Percentiles rank a stretch among this genome's conserved stretches.
Evolutionary conservation across 1,140 invertebrate genomes (phyloP).

Genomic region (Brachionus plicatilis): DNA sequence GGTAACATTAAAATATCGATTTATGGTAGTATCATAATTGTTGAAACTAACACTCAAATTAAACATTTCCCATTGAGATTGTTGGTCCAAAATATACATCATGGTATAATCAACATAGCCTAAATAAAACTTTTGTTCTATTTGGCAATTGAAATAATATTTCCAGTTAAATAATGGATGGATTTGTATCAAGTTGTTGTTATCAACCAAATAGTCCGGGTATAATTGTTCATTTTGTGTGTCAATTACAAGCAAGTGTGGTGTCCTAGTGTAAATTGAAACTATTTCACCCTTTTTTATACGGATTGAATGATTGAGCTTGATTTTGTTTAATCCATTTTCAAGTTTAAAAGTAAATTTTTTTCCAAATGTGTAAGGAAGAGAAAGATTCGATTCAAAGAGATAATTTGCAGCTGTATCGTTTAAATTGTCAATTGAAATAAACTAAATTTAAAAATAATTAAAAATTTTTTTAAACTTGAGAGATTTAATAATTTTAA

Average conservation of each 20-base stretch:
- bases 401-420: neutral
- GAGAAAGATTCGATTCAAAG: neutral
- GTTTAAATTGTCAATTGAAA: neutral
- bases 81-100: neutral
- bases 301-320: neutral
- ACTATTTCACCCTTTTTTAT: neutral
- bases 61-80: neutral
- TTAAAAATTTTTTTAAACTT: too few relatives aligned
- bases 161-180: neutral
- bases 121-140: neutral
- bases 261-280: neutral
- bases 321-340: neutral
- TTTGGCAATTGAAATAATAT: neutral
- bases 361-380: neutral
- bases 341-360: neutral
- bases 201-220: neutral
- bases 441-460: neutral
- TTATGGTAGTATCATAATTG: neutral
- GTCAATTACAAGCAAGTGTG: neutral
- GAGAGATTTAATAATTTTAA: too few relatives aligned
- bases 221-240: neutral
- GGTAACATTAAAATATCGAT: neutral
- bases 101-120: neutral
- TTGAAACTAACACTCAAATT: neutral
- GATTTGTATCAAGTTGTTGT: neutral